A percentile compares a stretch with the other conserved stretches of the same genome.
phyloP scores from a whole-genome alignment of 2,113 vertebrate genomes.

The Raja brachyura region DNA sequence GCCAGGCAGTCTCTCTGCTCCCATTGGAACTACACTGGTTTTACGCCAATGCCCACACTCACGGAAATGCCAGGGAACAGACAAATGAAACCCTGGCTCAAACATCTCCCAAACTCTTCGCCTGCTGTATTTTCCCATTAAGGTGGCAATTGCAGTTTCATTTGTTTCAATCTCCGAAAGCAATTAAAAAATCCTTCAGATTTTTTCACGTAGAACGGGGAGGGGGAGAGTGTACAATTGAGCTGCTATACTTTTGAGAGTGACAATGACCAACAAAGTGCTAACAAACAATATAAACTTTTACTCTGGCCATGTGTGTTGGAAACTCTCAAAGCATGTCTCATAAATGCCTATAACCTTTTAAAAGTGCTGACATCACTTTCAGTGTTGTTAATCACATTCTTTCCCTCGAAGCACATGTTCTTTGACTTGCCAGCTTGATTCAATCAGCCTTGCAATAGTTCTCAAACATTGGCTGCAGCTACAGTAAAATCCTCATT shows the following conservation, averaged over 20 bases:
- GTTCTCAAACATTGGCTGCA: conserved; percentile 21
- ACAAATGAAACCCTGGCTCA: background rate
- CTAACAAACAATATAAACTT: background rate
- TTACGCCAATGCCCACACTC: background rate
- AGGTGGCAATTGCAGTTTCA: background rate
- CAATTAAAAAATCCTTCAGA: background rate
- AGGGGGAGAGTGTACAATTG: background rate
- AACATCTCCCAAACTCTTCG: too few relatives aligned
- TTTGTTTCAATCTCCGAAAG: background rate
- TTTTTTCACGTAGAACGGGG: background rate
- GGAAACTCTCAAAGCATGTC: conserved; percentile 17
- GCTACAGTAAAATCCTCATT: conserved; percentile 26
- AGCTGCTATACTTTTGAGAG: background rate
- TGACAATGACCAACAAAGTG: background rate
- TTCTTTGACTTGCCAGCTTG: conserved; percentile 33
- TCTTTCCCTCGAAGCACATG: conserved; percentile 37
- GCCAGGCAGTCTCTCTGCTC: background rate
- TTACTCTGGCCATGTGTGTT: background rate
- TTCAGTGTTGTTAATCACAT: conserved; percentile 34
- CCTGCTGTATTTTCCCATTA: background rate
- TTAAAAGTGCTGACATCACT: conserved; percentile 38
- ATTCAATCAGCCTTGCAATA: conserved; percentile 30
- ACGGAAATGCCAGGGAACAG: background rate
- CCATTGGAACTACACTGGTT: background rate
- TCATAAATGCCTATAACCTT: conserved; percentile 34